Percentiles rank a stretch among this genome's conserved stretches.
Conservation (phyloP, 2,797 vertebrate species). For the Anisognathus igniventris region DNA sequence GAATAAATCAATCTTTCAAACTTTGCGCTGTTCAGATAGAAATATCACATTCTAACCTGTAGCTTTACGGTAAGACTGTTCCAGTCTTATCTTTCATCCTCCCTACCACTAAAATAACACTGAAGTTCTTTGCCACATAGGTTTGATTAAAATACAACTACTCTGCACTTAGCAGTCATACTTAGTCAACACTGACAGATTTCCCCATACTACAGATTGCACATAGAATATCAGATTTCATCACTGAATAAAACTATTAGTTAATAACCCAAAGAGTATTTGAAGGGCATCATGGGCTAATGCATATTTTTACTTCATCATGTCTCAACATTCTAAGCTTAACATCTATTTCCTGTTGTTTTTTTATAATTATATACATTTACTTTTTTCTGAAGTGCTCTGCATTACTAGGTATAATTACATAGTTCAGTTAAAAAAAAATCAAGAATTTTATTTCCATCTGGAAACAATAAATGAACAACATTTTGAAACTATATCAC, state of each 20-base stretch:
- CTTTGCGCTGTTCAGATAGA: background rate
- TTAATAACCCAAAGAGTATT: background rate
- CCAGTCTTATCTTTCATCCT: background rate
- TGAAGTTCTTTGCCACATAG: background rate
- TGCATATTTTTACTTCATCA: background rate
- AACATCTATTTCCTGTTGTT: slow-evolving; percentile 41
- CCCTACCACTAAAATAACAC: background rate
- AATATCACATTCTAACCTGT: background rate
- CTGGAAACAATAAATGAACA: slow-evolving; percentile 54
- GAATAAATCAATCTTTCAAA: background rate
- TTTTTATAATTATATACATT: background rate
- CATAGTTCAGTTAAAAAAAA: slow-evolving; percentile 9
- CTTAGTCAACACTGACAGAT: background rate
- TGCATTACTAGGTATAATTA: slow-evolving; percentile 31
- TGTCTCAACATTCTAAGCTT: background rate
- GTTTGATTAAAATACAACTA: background rate
- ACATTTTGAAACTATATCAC: background rate
- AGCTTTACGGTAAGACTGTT: background rate
- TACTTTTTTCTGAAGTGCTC: background rate
- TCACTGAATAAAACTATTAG: slow-evolving; percentile 49
- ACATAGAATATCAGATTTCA: slow-evolving; percentile 14
- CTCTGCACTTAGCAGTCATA: background rate
- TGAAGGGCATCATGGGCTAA: background rate
- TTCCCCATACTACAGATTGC: background rate
- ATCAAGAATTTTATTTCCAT: slow-evolving; percentile 24